Percentiles rank a stretch among this genome's conserved stretches.
These are phyloP conservation scores for Drosophila triauraria DNA, from an alignment of 1,140 invertebrate species.

Conservation along the genomic window DNA sequence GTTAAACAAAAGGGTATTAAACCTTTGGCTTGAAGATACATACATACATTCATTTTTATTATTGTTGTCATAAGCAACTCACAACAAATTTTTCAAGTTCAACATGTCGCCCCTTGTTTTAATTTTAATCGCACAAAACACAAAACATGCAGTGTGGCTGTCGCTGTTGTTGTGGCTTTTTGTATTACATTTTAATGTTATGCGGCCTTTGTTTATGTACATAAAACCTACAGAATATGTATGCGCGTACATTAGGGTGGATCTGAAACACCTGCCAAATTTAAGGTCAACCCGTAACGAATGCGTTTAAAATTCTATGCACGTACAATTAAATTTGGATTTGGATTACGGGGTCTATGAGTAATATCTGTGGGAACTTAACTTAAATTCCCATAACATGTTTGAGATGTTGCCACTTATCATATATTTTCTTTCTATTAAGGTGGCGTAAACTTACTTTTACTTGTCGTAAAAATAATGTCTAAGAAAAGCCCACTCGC, in stretches of 20 bases:
- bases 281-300: not conserved
- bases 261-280: conserved; percentile 2
- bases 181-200: conserved; percentile 50
- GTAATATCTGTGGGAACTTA: not conserved
- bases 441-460: no score
- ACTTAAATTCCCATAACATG: not conserved
- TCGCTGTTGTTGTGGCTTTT: conserved; percentile 40
- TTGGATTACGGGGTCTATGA: conserved; percentile 3
- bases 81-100: conserved; percentile 62
- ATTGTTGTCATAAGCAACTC: conserved; percentile 32
- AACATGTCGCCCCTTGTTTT: conserved; percentile 58
- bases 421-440: not conserved
- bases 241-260: conserved; percentile 7
- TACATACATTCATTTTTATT: not conserved
- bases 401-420: not conserved
- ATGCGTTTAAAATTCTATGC: not conserved
- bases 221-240: conserved; percentile 17
- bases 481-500: no score
- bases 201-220: conserved; percentile 52
- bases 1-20: not conserved
- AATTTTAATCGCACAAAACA: conserved; percentile 60
- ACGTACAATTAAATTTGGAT: not conserved
- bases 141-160: conserved; percentile 44
- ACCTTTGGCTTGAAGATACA: not conserved
- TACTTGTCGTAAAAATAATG: no score